Conservation (phyloP, 2,888 invertebrate genomes). For the Acanthopleura granulata region DNA sequence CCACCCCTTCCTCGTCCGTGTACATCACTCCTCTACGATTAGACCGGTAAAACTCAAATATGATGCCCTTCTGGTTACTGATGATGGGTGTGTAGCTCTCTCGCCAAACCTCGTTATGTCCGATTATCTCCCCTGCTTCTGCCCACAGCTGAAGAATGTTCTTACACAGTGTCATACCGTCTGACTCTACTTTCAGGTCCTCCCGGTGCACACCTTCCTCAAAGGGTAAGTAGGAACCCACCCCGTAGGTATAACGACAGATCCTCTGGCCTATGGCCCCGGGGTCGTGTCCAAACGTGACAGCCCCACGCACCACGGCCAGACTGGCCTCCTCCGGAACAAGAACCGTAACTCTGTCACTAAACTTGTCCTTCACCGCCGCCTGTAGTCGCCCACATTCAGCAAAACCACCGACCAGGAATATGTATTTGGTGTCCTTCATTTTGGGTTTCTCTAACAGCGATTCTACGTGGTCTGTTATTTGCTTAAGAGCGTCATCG, state of each 20-base stretch:
- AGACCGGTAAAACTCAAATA: slow-evolving; percentile 62
- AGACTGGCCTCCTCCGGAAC: slow-evolving; percentile 62
- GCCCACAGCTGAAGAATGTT: slow-evolving; percentile 60
- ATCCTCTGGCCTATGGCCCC: slow-evolving; percentile 61
- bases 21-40: slow-evolving; percentile 49
- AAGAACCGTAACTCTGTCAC: slow-evolving; percentile 52
- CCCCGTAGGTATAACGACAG: slow-evolving; percentile 61
- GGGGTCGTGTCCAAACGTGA: slow-evolving; percentile 61
- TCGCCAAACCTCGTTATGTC: slow-evolving; percentile 61
- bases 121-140: slow-evolving; percentile 59
- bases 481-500: slow-evolving; percentile 52
- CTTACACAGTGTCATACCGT: slow-evolving; percentile 57
- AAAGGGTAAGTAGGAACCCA: slow-evolving; percentile 59
- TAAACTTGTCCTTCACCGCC: slow-evolving; percentile 51
- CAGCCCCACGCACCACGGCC: slow-evolving; percentile 61
- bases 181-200: slow-evolving; percentile 51
- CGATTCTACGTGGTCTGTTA: slow-evolving; percentile 50
- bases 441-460: slow-evolving; percentile 52
- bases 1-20: slow-evolving; percentile 58
- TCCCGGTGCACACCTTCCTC: slow-evolving; percentile 55
- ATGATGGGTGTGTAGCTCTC: slow-evolving; percentile 64
- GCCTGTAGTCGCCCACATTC: slow-evolving; percentile 55
- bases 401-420: slow-evolving; percentile 61
- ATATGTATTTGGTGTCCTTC: slow-evolving; percentile 54
- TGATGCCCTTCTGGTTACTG: slow-evolving; percentile 60